These are phyloP conservation scores for Perodicticus potto DNA, from an alignment of 2,797 vertebrate species.

Conservation along the genomic window DNA sequence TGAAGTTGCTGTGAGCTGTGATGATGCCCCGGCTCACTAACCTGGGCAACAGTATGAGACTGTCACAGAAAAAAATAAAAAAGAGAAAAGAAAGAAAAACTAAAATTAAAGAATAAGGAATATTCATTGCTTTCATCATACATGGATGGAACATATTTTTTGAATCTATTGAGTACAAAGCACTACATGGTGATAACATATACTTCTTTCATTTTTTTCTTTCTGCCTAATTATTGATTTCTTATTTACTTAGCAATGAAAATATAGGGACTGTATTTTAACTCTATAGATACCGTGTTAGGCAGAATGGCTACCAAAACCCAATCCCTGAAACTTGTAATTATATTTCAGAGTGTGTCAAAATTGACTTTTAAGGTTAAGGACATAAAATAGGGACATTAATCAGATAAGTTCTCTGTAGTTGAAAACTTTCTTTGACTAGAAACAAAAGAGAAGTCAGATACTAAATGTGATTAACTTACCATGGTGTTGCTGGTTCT, in stretches of 20 bases:
- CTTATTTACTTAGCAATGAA: not conserved
- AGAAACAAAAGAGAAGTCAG: not conserved
- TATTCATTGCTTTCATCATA: not conserved
- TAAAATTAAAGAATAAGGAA: not conserved
- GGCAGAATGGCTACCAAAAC: not conserved
- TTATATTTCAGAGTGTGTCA: not conserved
- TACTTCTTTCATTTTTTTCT: not conserved
- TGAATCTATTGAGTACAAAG: not conserved
- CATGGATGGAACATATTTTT: not conserved
- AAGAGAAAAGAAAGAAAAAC: not conserved
- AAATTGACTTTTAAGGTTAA: not conserved
- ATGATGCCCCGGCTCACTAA: no score
- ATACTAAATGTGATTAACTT: not conserved
- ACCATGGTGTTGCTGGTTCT: not conserved
- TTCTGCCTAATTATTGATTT: not conserved
- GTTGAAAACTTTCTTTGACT: not conserved
- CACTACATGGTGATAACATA: not conserved
- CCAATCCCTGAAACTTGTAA: not conserved
- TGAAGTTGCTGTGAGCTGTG: no score
- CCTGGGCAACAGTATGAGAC: no score
- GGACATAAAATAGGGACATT: not conserved
- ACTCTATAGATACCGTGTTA: not conserved
- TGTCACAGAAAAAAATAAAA: no score
- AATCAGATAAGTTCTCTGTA: not conserved
- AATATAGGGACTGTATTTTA: not conserved